Evolutionary conservation across 2,113 vertebrate species (phyloP), one percentile per base, ranked within the genome.

Genomic region (Columba janthina): DNA sequence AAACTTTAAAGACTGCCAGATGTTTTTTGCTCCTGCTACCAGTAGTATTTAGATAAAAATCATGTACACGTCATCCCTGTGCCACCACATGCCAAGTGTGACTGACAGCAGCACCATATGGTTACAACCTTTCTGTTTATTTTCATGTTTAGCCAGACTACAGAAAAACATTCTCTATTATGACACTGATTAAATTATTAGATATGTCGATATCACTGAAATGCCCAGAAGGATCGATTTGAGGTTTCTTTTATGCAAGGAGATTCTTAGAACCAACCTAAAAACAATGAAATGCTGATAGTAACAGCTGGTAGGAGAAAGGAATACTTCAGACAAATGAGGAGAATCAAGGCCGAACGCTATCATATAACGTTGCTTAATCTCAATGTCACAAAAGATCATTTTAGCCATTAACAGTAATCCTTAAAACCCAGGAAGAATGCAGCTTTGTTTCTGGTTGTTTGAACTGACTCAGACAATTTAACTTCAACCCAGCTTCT

Each of bases 401-500:
- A 85, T 94, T 97, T 94, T 61, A 87, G 67, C 60, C 83, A 96
- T 97, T 93, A 95, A 72, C 56, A 95, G 72, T 95, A 95, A 97
- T 94, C 88, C 29, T 81, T 90, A 95, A 97, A 96, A 93, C 56
- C 70, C 78, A 95, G 38, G 40, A 95, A 97, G 71, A 97, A 97
- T 80, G 81, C 62, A 97, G 83, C 88, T 93, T 95, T 97, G 96
- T 96, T 96, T 95, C 92, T 96, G 90, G 77, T 92, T 93, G 78
- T 90, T 97, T 97, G 90, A 97, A 91, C 85, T 78, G 90, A 96
- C 91, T 97, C 81, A 94, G 90, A 88, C 87, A 96, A 92, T 96
- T 97, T 97, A 89, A 88, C 85, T 96, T 95, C 62, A 94, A 96
- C 79, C 90, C 82, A 86, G 84, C 57, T 97, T 97, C 97, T 97